Conservation (phyloP, 2,113 vertebrate genomes). For the Okapia johnstoni region DNA sequence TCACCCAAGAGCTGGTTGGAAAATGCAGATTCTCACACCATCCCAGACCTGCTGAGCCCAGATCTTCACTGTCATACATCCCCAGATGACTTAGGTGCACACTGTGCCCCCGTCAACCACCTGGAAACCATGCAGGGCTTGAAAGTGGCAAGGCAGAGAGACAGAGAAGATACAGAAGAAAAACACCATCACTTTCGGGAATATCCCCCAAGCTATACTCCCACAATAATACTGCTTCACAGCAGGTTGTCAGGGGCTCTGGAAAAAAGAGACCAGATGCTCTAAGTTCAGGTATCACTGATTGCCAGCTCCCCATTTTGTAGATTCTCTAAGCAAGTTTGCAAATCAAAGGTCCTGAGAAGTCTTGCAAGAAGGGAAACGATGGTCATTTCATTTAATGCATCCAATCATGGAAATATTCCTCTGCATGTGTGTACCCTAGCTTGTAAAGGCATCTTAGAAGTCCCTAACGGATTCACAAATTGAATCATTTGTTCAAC, state of each 20-base stretch:
- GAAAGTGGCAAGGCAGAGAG: not conserved
- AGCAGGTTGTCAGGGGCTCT: not conserved
- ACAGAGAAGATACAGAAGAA: not conserved
- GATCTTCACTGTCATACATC: no score
- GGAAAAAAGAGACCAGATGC: not conserved
- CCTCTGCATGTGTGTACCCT: not conserved
- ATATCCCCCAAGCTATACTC: not conserved
- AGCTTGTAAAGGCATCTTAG: not conserved
- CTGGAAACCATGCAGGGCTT: not conserved
- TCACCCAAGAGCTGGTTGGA: not conserved
- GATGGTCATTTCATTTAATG: not conserved
- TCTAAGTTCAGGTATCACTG: not conserved
- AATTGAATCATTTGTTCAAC: not conserved
- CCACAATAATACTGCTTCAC: not conserved
- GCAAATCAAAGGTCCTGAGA: not conserved
- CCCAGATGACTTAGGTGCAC: fast-evolving
- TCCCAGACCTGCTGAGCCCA: not conserved
- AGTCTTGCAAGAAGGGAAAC: not conserved
- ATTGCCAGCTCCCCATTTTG: not conserved
- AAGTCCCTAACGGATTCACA: not conserved
- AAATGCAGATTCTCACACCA: not conserved
- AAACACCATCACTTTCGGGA: not conserved
- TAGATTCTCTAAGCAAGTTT: not conserved
- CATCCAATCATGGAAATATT: not conserved
- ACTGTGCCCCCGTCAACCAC: fast-evolving